Evolutionary conservation across 1,140 invertebrate species (phyloP).

Genomic region (Ectropis grisescens): DNA sequence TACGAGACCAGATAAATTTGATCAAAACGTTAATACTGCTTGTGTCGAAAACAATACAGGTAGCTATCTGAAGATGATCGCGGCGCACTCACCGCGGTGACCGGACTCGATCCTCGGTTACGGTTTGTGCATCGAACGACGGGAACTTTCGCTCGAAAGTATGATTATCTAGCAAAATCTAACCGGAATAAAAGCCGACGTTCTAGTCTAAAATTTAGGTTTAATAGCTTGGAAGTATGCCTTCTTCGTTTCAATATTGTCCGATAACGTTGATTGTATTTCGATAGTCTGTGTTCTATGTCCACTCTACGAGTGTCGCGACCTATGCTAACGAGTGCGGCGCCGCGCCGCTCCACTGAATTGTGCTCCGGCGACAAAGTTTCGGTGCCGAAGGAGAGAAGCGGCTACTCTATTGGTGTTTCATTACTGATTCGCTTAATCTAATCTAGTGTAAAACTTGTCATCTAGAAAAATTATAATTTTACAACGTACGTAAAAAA

Average conservation of each 20-base stretch:
- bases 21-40: constrained; percentile 62
- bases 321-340: constrained; percentile 49
- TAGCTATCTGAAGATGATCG: constrained; percentile 29
- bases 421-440: constrained; percentile 68
- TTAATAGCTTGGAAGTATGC: constrained; percentile 65
- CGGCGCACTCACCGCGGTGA: constrained; percentile 38
- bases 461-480: constrained; percentile 60
- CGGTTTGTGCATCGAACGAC: constrained; percentile 64
- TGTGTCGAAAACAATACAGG: constrained; percentile 44
- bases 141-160: constrained; percentile 47
- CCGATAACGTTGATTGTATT: constrained; percentile 59
- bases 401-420: constrained; percentile 71
- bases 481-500: constrained; percentile 60
- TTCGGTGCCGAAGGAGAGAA: constrained; percentile 63
- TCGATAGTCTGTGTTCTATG: constrained; percentile 42
- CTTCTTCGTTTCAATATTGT: constrained; percentile 61
- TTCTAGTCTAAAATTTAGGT: constrained; percentile 61
- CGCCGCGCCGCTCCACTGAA: constrained; percentile 19
- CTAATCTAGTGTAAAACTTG: constrained; percentile 69
- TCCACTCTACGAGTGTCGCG: constrained; percentile 66
- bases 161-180: constrained; percentile 67
- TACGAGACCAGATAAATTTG: constrained; percentile 52
- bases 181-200: constrained; percentile 66
- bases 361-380: constrained; percentile 59
- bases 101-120: constrained; percentile 55